Base-by-base conservation (phyloP, 2,113 vertebrate species). In the Seriola aureovittata region DNA sequence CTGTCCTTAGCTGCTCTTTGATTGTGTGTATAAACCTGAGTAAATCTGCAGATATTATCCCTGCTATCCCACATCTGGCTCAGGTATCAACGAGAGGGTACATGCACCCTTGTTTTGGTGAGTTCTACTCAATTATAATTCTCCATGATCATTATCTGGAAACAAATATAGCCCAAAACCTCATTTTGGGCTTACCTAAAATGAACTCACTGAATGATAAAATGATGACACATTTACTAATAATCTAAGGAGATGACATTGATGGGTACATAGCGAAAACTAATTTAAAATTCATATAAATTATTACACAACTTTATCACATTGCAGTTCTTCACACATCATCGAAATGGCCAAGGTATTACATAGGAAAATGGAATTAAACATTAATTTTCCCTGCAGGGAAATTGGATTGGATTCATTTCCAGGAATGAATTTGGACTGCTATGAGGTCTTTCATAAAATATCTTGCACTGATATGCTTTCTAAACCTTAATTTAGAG, bases 251-350 rank as follows among this genome's bases (percentile, higher is more conserved):
- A 32, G 23, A 6, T 19, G 21, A 48, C 14, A 64, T 29, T 29
- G n/a, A 64, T 25, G 13, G 3, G 17, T 21, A 29, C 29, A 5
- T 74, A 29, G 16, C 9, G 16, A 29, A 29, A 71, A 57, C 10
- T 67, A 3, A 21, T 71, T 44, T 25, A 65, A 85, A 63, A 72
- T 58, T 0, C 14, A 55, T 52, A 13, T 23, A 71, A 52, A 52
- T 72, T 64, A 50, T 78, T 57, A 23, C 23, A 58, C 19, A 78
- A 32, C 38, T 78, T 80, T 44, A 54, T 78, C 3, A 42, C 2
- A 42, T 42, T 42, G 40, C 40, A 42, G 40, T 42, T 42, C 40
- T 42, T 42, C 11, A 42, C 40, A 42, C 40, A 8, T 42, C 40
- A 42, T 42, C 40, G 9, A 42, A 42, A 42, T 11, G 40, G 40